Evolutionary conservation across 1,140 invertebrate species (phyloP).

Genomic region (Macrobrachium nipponense): DNA sequence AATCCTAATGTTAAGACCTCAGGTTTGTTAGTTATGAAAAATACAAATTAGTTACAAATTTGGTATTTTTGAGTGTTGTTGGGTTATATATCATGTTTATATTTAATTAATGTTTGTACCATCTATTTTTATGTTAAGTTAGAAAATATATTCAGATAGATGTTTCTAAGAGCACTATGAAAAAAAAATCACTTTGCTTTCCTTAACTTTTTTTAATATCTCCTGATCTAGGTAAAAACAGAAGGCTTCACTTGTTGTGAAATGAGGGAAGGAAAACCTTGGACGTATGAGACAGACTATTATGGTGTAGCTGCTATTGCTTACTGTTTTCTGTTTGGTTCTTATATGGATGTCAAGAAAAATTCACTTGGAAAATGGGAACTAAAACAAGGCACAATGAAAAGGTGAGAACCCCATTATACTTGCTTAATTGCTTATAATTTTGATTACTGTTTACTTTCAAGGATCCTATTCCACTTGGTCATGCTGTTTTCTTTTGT

Average conservation of each 20-base stretch:
- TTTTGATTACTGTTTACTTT: neutral
- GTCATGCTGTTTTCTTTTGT: no score
- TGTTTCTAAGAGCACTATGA: no score
- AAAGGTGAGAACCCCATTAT: constrained; percentile 44
- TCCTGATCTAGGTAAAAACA: constrained; percentile 78
- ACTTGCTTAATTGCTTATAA: neutral
- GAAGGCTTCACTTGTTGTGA: constrained; percentile 86
- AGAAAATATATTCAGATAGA: no score
- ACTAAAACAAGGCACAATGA: constrained; percentile 49
- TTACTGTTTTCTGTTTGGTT: constrained; percentile 86
- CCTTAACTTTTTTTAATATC: neutral
- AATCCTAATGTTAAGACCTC: no score
- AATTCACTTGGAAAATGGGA: constrained; percentile 69
- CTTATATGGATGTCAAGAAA: constrained; percentile 86
- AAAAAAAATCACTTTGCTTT: no score
- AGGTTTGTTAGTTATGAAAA: no score
- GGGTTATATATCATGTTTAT: no score
- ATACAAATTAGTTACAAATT: no score
- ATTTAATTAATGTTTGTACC: no score
- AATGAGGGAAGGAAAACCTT: constrained; percentile 86
- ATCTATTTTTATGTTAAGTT: no score
- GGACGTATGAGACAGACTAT: constrained; percentile 92
- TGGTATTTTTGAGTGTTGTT: no score
- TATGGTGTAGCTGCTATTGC: constrained; percentile 88
- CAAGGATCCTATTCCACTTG: no score